Percentiles rank a stretch among this genome's conserved stretches.
Evolutionary conservation across 2,113 vertebrate genomes (phyloP).

Genomic region (Drymodes brunneopygia): DNA sequence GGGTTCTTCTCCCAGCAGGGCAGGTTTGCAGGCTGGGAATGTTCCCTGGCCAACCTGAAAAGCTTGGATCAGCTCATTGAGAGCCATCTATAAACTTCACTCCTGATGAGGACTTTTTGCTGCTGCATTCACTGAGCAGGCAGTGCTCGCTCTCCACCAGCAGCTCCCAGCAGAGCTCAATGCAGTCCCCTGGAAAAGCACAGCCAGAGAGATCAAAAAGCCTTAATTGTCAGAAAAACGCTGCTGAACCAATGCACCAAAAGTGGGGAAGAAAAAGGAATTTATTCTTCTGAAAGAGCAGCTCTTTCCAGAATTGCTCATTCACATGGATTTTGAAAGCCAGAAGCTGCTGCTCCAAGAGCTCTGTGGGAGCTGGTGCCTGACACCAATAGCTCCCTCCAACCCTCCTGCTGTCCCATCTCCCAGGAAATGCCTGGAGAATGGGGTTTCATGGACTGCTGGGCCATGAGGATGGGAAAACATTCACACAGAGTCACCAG

Average conservation of each 20-base stretch:
- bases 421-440: fast-evolving
- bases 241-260: neutral
- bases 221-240: neutral
- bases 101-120: neutral
- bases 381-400: neutral
- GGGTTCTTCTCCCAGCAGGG: neutral
- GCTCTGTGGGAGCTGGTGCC: neutral
- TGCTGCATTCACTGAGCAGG: neutral
- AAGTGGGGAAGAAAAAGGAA: neutral
- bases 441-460: neutral
- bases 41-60: neutral
- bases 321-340: neutral
- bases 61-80: neutral
- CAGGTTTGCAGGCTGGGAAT: neutral
- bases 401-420: neutral
- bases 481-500: neutral
- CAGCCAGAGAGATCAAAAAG: neutral
- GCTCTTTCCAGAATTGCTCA: neutral
- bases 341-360: neutral
- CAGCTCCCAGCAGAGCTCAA: fast-evolving
- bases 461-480: neutral
- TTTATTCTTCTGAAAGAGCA: neutral
- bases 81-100: neutral
- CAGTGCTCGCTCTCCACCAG: neutral
- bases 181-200: neutral